These are phyloP conservation scores for Porites cylindrica DNA, from an alignment of 92 coral and sea anemone species.

Conservation along the genomic window DNA sequence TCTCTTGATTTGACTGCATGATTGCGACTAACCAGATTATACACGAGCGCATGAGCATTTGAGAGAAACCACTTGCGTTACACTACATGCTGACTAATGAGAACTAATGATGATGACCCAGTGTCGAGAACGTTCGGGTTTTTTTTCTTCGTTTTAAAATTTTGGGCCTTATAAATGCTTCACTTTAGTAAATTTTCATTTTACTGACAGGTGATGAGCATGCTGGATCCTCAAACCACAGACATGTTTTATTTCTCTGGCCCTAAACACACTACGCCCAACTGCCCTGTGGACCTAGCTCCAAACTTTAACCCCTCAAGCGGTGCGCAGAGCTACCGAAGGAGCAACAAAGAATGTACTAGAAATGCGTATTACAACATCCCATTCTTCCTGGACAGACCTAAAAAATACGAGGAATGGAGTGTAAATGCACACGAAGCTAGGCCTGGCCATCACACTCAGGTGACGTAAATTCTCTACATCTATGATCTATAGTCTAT, in stretches of 20 bases:
- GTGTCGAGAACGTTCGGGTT: too few species aligned
- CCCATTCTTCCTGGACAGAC: slow-evolving; percentile 83
- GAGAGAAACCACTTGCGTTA: too few species aligned
- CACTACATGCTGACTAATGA: too few species aligned
- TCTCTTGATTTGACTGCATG: too few species aligned
- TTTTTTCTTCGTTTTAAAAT: too few species aligned
- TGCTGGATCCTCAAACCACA: slow-evolving; percentile 75
- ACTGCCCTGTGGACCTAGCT: slow-evolving; percentile 84
- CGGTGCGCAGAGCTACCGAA: slow-evolving; percentile 75
- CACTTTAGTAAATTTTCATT: background rate
- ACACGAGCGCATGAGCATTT: too few species aligned
- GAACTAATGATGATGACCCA: too few species aligned
- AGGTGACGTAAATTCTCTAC: slow-evolving; percentile 48
- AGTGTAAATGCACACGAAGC: slow-evolving; percentile 87
- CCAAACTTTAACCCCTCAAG: slow-evolving; percentile 78
- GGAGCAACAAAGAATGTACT: slow-evolving; percentile 54
- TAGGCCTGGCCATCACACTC: slow-evolving; percentile 93
- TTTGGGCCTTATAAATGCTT: background rate
- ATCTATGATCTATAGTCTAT: too few species aligned
- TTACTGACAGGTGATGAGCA: slow-evolving; percentile 72
- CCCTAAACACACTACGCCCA: slow-evolving; percentile 81
- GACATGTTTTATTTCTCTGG: slow-evolving; percentile 84
- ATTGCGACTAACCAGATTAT: too few species aligned
- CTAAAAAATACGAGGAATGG: slow-evolving; percentile 78
- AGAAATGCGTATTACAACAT: slow-evolving; percentile 66